These are phyloP conservation scores for Burhinus bistriatus DNA, from an alignment of 2,113 vertebrate genomes.

Conservation along the genomic window DNA sequence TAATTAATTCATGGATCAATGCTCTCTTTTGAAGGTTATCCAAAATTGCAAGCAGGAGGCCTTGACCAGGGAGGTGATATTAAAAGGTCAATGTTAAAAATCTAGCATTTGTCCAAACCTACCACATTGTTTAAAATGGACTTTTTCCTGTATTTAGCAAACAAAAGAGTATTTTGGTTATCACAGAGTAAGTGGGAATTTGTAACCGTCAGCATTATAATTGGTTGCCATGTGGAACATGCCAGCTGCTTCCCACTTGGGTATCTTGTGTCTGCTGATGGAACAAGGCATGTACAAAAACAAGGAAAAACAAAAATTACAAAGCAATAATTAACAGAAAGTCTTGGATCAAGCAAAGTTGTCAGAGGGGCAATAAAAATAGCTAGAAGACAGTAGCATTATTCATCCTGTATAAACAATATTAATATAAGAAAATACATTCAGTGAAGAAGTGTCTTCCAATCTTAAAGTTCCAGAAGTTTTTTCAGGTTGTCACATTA, in stretches of 20 bases:
- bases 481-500: not conserved
- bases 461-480: not conserved
- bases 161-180: not conserved
- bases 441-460: not conserved
- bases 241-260: not conserved
- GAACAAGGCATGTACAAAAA: not conserved
- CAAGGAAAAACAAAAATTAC: not conserved
- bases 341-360: not conserved
- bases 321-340: not conserved
- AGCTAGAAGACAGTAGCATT: not conserved
- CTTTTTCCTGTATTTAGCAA: not conserved
- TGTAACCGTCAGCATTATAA: not conserved
- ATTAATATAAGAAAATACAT: not conserved
- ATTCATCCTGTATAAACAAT: not conserved
- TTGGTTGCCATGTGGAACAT: not conserved
- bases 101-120: not conserved
- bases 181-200: not conserved
- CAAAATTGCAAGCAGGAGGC: not conserved
- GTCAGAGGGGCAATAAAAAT: not conserved
- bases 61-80: not conserved
- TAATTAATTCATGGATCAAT: not conserved
- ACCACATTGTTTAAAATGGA: not conserved
- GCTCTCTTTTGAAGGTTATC: not conserved
- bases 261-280: not conserved
- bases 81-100: not conserved